Conservation (phyloP, 2,113 vertebrate genomes). For the Cepphus grylle region DNA sequence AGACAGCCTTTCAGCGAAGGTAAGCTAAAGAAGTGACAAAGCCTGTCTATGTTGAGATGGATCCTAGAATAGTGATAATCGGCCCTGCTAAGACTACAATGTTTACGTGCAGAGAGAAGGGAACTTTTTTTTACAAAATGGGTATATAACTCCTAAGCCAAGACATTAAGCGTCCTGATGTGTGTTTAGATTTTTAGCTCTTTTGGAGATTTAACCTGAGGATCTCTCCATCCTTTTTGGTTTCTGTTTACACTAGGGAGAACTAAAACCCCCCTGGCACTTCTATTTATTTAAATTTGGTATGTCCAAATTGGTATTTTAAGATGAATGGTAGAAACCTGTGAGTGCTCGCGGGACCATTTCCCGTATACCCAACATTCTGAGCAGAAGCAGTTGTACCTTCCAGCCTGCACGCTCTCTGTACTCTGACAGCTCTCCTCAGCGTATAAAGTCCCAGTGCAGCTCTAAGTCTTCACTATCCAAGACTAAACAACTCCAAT, state of each 20-base stretch:
- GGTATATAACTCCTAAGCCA: neutral
- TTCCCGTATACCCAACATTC: neutral
- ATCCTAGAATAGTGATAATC: neutral
- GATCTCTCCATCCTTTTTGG: neutral
- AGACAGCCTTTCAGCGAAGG: neutral
- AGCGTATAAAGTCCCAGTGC: too few relatives aligned
- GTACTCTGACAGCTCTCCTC: neutral
- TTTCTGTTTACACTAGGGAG: neutral
- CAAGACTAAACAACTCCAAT: neutral
- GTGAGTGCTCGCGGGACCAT: neutral
- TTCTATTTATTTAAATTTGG: neutral
- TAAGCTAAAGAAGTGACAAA: neutral
- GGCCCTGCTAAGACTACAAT: neutral
- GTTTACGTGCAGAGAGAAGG: too few relatives aligned
- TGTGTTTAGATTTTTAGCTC: neutral
- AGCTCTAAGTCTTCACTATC: neutral
- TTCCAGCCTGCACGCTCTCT: neutral
- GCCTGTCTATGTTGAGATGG: too few relatives aligned
- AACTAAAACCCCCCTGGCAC: neutral
- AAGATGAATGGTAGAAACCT: neutral
- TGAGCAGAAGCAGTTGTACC: neutral
- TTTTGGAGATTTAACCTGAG: neutral
- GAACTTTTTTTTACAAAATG: neutral
- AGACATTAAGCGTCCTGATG: neutral
- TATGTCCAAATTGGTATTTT: neutral